Base-by-base conservation (phyloP, 2,797 vertebrate species). In the Pseudochirops corinnae region DNA sequence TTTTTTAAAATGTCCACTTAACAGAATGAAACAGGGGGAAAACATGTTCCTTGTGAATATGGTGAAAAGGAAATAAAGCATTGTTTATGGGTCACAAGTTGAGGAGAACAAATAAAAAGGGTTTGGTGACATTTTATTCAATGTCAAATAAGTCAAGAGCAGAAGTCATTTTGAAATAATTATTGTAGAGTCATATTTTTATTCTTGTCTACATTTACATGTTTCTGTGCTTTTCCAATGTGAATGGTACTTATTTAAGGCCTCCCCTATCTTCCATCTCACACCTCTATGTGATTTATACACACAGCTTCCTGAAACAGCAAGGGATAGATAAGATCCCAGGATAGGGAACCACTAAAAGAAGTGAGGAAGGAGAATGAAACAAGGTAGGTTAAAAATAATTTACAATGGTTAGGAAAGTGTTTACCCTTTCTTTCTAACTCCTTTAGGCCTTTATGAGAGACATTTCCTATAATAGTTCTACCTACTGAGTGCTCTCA, bases 231-330 rank as follows among this genome's bases (percentile, higher is more conserved):
- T 82, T 82, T 82, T 82, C 93, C 62, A n/a, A 82, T 46, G 39
- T 53, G 93, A 93, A 95, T 67, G 58, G 1, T 57, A 92, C 74
- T 90, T n/a, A 62, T 7, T 95, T 92, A 13, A 87, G 52, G 60
- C 11, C 55, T 60, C 24, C 62, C 14, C 14, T 50, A 46, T 53
- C 92, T n/a, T 21, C 60, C 18, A 67, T 29, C 28, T 5, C 62
- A 82, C 39, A n/a, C 16, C 1, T 39, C 5, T 74, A 39, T n/a
- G 39, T 24, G 16, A 82, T 46, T 46, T 82, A 13, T 46, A 82
- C n/a, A 82, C 18, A 24, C 46, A 82, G 18, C n/a, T 82, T 2
- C 18, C n/a, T 82, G 67, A 82, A 82, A 82, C 5, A 39, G n/a
- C n/a, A 82, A 82, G 14, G 13, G n/a, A 74, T 74, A 5, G 67